Evolutionary conservation across 2,888 invertebrate species (phyloP).

Genomic region (Drosophila leonis): DNA sequence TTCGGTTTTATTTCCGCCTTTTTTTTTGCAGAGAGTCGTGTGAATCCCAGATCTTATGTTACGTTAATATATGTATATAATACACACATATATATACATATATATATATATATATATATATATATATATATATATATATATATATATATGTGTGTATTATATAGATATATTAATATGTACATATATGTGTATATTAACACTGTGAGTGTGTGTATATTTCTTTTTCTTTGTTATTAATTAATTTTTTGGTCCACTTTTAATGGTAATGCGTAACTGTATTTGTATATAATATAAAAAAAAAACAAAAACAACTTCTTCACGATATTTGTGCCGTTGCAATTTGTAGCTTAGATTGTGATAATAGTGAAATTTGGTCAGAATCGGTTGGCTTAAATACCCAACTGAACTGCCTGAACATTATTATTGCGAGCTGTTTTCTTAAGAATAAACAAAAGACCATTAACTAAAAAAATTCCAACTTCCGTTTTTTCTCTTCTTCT

Average conservation of each 20-base stretch:
- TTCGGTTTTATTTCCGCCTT: background rate
- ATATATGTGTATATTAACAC: background rate
- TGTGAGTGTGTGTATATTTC: background rate
- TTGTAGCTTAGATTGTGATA: conserved; percentile 31
- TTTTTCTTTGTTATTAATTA: background rate
- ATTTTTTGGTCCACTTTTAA: conserved; percentile 16
- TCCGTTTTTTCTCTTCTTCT: conserved; percentile 85
- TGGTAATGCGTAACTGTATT: conserved; percentile 39
- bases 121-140: background rate
- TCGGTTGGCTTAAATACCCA: conserved; percentile 18
- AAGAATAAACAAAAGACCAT: conserved; percentile 45
- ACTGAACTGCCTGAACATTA: conserved; percentile 36
- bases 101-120: background rate
- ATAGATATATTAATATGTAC: background rate
- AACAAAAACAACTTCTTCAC: conserved; percentile 19
- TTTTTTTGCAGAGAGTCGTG: background rate
- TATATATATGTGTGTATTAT: background rate
- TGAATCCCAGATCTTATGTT: background rate
- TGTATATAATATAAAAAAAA: conserved; percentile 36
- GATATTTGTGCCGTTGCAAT: conserved; percentile 56
- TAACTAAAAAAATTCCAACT: conserved; percentile 70
- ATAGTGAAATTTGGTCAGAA: conserved; percentile 30
- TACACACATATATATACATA: background rate
- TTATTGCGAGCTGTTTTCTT: conserved; percentile 36
- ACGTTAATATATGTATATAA: background rate